phyloP scores from a whole-genome alignment of 2,888 invertebrate species.

The Acleris laterana region DNA sequence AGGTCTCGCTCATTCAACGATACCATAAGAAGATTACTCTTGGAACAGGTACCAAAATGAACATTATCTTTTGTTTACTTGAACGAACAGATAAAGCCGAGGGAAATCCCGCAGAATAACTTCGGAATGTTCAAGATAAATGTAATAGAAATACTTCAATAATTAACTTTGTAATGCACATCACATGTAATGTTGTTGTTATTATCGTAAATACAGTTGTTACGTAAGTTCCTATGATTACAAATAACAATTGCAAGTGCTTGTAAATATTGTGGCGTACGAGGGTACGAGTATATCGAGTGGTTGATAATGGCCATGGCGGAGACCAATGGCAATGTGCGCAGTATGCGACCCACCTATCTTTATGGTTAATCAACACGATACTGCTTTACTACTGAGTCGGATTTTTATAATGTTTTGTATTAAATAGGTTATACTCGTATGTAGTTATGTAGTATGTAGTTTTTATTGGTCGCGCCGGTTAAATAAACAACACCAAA shows the following conservation, averaged over 20 bases:
- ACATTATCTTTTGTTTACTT: no score
- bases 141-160: background rate
- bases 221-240: constrained; percentile 29
- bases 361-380: constrained; percentile 49
- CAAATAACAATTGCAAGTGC: constrained; percentile 32
- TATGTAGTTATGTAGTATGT: no score
- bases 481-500: no score
- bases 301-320: constrained; percentile 10
- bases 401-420: constrained; percentile 5
- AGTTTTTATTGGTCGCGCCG: no score
- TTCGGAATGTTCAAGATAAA: background rate
- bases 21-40: no score
- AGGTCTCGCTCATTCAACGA: no score
- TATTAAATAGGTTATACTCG: background rate
- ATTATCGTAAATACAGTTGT: constrained; percentile 19
- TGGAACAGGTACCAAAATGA: no score
- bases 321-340: constrained; percentile 21
- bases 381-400: constrained; percentile 43
- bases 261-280: constrained; percentile 27
- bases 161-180: constrained; percentile 11
- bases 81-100: background rate
- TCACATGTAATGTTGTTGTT: constrained; percentile 17
- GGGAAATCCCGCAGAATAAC: background rate
- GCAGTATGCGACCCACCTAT: constrained; percentile 39
- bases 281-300: constrained; percentile 6